A percentile compares a stretch with the other conserved stretches of the same genome.
Conservation (phyloP, 2,888 invertebrate species). For the Linhomoeus sp. region DNA sequence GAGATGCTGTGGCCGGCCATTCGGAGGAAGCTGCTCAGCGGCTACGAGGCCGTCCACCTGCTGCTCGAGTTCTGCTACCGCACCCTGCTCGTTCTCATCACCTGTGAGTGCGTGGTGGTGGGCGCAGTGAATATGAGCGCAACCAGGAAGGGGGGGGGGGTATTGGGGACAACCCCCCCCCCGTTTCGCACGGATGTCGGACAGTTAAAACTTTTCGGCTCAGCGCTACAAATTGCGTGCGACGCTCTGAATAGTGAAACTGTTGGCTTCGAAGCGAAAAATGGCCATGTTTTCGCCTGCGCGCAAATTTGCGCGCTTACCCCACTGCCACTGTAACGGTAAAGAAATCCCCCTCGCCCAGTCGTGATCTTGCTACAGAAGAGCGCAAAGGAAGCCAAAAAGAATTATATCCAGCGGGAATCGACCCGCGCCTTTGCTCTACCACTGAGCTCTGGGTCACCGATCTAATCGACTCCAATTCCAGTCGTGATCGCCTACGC, state of each 20-base stretch:
- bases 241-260: too few species aligned
- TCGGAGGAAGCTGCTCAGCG: constrained; percentile 10
- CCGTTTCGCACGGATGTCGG: too few species aligned
- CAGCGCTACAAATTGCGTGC: too few species aligned
- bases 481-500: constrained; percentile 17
- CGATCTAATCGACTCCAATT: too few species aligned
- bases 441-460: not conserved
- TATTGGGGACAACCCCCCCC: too few species aligned
- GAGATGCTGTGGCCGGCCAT: constrained; percentile 65
- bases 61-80: constrained; percentile 49
- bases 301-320: too few species aligned
- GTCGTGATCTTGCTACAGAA: not conserved
- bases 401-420: constrained; percentile 1
- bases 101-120: not conserved
- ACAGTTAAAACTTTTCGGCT: too few species aligned
- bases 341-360: too few species aligned
- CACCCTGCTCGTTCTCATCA: constrained; percentile 35
- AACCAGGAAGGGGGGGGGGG: too few species aligned
- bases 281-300: too few species aligned
- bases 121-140: not conserved
- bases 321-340: too few species aligned
- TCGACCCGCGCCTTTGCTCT: constrained; percentile 1
- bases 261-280: too few species aligned
- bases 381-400: constrained; percentile 1
- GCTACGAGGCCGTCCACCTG: constrained; percentile 39